These are phyloP conservation scores for Brotogeris chrysoptera DNA, from an alignment of 2,797 vertebrate genomes.

Conservation along the genomic window DNA sequence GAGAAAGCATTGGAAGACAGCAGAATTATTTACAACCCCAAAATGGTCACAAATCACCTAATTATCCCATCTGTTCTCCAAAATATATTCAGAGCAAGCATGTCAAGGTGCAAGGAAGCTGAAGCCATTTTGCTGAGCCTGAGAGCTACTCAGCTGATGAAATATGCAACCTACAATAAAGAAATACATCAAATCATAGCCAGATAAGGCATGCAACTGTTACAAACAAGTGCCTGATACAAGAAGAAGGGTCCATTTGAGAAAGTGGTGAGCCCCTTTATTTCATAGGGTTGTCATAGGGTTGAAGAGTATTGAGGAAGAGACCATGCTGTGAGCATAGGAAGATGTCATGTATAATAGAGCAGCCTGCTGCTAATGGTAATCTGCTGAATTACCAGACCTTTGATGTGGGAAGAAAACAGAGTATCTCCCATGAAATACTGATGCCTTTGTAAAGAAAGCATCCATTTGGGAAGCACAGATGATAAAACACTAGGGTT, in stretches of 20 bases:
- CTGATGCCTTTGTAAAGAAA: background rate
- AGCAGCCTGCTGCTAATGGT: background rate
- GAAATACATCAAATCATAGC: fast-evolving
- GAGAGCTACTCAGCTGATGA: background rate
- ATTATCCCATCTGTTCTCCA: background rate
- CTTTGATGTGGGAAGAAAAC: background rate
- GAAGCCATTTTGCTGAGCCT: background rate
- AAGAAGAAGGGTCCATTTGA: background rate
- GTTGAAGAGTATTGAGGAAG: background rate
- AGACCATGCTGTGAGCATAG: background rate
- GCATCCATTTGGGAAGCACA: background rate
- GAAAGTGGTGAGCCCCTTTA: background rate
- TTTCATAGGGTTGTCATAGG: background rate
- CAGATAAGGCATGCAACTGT: background rate
- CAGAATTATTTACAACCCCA: background rate
- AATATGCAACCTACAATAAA: background rate
- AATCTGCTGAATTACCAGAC: background rate
- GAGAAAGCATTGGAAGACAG: background rate
- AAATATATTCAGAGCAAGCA: background rate
- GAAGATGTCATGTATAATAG: background rate
- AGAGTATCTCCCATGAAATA: background rate
- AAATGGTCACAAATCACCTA: background rate
- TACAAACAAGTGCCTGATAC: background rate
- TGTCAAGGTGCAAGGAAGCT: fast-evolving
- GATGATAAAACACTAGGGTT: background rate